Evolutionary conservation across 2,888 invertebrate genomes (phyloP).

Genomic region (Diplolepis rosae): DNA sequence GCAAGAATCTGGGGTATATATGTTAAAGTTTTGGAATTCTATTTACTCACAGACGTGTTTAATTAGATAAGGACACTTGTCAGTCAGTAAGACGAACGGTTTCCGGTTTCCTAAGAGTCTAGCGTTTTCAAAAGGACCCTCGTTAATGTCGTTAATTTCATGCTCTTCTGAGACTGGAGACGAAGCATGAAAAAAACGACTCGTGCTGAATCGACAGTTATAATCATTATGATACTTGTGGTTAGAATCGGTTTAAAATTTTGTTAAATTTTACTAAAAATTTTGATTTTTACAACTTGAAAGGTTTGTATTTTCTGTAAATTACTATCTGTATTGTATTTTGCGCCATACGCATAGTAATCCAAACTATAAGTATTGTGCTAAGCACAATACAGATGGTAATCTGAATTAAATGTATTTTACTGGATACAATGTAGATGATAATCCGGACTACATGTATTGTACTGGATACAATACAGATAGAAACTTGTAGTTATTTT

Average conservation of each 20-base stretch:
- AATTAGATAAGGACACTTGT: conserved; percentile 1
- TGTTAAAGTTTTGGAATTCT: too few relatives aligned
- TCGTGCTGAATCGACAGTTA: not conserved
- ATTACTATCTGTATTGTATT: too few relatives aligned
- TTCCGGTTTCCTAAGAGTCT: not conserved
- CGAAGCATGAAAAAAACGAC: not conserved
- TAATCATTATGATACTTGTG: not conserved
- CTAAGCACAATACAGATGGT: too few relatives aligned
- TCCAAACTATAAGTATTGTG: too few relatives aligned
- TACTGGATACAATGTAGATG: too few relatives aligned
- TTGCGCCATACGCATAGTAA: too few relatives aligned
- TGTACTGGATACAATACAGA: too few relatives aligned
- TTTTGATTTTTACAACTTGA: not conserved
- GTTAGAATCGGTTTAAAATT: not conserved
- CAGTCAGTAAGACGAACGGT: not conserved
- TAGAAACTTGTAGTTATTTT: too few relatives aligned
- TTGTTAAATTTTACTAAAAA: too few relatives aligned
- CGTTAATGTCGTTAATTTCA: not conserved
- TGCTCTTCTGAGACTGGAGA: not conserved
- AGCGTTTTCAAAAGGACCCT: not conserved
- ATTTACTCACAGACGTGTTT: not conserved
- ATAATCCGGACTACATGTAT: too few relatives aligned
- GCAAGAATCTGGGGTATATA: too few relatives aligned
- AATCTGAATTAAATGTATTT: too few relatives aligned
- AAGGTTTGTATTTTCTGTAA: not conserved